These are phyloP conservation scores for Autographa gamma DNA, from an alignment of 2,888 invertebrate species.

Conservation along the genomic window DNA sequence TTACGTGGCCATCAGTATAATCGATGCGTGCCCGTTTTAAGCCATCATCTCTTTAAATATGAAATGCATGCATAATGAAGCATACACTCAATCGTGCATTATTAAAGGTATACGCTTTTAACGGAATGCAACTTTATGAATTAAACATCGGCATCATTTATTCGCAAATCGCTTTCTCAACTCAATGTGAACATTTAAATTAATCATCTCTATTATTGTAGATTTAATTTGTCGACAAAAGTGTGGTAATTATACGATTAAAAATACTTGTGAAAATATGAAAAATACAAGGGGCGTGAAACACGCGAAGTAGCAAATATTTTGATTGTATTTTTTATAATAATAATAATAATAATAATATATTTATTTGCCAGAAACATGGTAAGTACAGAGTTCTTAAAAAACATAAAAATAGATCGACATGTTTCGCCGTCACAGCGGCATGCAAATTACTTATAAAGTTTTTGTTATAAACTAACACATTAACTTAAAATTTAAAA, in stretches of 20 bases:
- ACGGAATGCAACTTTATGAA: slow-evolving; percentile 46
- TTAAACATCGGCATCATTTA: slow-evolving; percentile 46
- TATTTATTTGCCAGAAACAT: too few species aligned
- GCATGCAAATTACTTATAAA: too few species aligned
- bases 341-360: too few species aligned
- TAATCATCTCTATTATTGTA: slow-evolving; percentile 29
- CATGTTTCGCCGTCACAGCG: too few species aligned
- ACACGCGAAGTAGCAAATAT: slow-evolving; percentile 32
- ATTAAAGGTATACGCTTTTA: slow-evolving; percentile 40
- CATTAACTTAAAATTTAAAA: too few species aligned
- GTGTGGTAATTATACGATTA: slow-evolving; percentile 18
- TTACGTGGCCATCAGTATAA: slow-evolving; percentile 17
- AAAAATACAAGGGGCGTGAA: slow-evolving; percentile 46
- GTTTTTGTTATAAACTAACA: too few species aligned
- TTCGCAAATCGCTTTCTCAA: slow-evolving; percentile 55
- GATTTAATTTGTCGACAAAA: slow-evolving; percentile 32
- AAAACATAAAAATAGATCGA: too few species aligned
- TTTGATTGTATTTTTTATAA: slow-evolving; percentile 30
- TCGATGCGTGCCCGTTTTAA: slow-evolving; percentile 36
- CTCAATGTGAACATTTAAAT: slow-evolving; percentile 36
- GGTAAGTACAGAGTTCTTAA: too few species aligned
- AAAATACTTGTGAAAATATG: slow-evolving; percentile 35
- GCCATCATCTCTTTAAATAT: slow-evolving; percentile 28
- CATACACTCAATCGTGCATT: slow-evolving; percentile 43
- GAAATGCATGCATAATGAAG: slow-evolving; percentile 49